A percentile compares a stretch with the other conserved stretches of the same genome.
phyloP scores from a whole-genome alignment of 2,888 invertebrate species.

The Xylota sylvarum region DNA sequence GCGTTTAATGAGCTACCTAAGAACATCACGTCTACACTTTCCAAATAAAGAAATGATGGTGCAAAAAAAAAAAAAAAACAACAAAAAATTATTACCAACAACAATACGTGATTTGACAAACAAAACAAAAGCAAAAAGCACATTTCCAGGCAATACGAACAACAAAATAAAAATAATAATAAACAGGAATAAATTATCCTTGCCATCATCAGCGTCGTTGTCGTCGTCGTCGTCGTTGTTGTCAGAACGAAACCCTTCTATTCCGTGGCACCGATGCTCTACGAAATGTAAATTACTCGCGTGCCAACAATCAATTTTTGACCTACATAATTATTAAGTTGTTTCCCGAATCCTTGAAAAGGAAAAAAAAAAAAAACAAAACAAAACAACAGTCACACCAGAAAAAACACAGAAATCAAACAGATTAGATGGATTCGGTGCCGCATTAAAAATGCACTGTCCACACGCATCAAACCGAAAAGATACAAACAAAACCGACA shows the following conservation, averaged over 20 bases:
- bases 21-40: constrained; percentile 63
- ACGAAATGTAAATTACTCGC: constrained; percentile 78
- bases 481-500: constrained; percentile 6
- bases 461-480: constrained; percentile 62
- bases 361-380: constrained; percentile 17
- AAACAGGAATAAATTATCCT: constrained; percentile 75
- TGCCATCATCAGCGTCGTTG: constrained; percentile 1
- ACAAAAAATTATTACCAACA: constrained; percentile 58
- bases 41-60: constrained; percentile 49
- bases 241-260: constrained; percentile 48
- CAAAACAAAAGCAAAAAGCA: constrained; percentile 36
- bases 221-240: no score
- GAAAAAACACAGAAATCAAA: constrained; percentile 44
- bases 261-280: constrained; percentile 46
- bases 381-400: constrained; percentile 40
- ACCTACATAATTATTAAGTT: constrained; percentile 83
- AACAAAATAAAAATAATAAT: constrained; percentile 52
- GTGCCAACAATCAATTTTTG: constrained; percentile 84
- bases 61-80: constrained; percentile 39
- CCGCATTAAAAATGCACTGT: constrained; percentile 66
- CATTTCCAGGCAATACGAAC: constrained; percentile 2
- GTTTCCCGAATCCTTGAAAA: constrained; percentile 76
- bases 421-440: constrained; percentile 53
- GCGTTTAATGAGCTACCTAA: constrained; percentile 71
- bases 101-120: constrained; percentile 76